Percentiles rank a stretch among this genome's conserved stretches.
Evolutionary conservation across 2,888 invertebrate genomes (phyloP).

Genomic region (Schizotus pectinicornis): DNA sequence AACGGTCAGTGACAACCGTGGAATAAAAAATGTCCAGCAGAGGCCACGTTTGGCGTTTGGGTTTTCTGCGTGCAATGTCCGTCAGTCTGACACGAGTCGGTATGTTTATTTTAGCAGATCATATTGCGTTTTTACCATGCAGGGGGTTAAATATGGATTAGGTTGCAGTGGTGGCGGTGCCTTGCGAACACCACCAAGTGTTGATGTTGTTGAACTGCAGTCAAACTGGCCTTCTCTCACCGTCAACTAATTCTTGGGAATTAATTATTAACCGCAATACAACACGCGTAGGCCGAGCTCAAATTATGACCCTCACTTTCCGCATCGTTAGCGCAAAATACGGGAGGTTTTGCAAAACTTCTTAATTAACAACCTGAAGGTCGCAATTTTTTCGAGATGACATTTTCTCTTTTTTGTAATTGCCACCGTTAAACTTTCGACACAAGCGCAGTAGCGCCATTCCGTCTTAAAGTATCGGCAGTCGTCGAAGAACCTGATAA

Average conservation of each 20-base stretch:
- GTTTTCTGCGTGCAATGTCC: background rate
- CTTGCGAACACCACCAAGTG: conserved; percentile 5
- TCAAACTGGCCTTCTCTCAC: conserved; percentile 11
- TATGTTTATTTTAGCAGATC: conserved; percentile 15
- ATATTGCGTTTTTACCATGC: conserved; percentile 9
- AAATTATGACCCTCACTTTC: conserved; percentile 21
- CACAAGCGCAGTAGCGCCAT: no score
- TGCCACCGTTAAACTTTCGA: no score
- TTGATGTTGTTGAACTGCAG: background rate
- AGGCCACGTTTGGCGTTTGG: no score
- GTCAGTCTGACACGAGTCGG: background rate
- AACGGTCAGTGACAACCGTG: background rate
- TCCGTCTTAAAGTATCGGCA: no score
- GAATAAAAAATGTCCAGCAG: background rate
- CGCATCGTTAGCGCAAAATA: conserved; percentile 22
- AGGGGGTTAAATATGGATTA: conserved; percentile 23
- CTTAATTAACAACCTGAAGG: conserved; percentile 21
- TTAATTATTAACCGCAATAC: conserved; percentile 21
- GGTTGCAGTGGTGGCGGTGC: conserved; percentile 8
- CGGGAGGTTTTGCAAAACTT: conserved; percentile 16
- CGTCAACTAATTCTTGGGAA: conserved; percentile 21
- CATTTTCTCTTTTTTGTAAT: no score
- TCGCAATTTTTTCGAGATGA: no score
- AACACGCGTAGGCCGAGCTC: conserved; percentile 21
- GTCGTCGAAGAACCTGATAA: no score